Base-by-base conservation (phyloP, 64 coral and sea anemone species). In the Astreopora myriophthalma region DNA sequence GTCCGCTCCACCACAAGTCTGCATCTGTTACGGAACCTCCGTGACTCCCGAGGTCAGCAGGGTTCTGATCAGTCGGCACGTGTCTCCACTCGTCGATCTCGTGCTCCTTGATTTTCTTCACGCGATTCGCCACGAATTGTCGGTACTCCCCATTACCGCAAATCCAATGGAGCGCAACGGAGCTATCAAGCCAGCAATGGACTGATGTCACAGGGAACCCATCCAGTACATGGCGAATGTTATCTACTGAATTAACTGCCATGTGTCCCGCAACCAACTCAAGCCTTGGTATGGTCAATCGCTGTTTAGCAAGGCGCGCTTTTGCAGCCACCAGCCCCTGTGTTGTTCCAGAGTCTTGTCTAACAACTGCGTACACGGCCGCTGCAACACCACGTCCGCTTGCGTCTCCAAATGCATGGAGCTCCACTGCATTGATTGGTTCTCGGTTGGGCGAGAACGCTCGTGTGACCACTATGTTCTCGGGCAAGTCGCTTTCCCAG, bases 161-260 rank as follows among this genome's bases (percentile, higher is more conserved):
- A 60, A 92, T 84, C 89, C 89, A 92, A 29, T 92, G 79, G 1
- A 92, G 49, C 31, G 89, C 89, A 0, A 92, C 89, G 13, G 42
- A 69, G 14, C 78, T 92, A 55, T 92, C 80, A 19, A 85, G 69
- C 80, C 90, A 85, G 35, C 90, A 86, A 10, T 85, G 48, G 1
- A 57, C 52, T 16, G 74, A 36, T 23, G 49, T 32, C 3, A 92
- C 42, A 39, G 80, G 90, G 28, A 86, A 92, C 8, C 75, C 73
- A 6, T 39, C 22, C 33, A 69, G 74, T 8, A 73, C 49, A 10
- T 3, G 10, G 7, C 87, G 74, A 24, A 90, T 70, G 49, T 69
- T 80, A 64, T 25, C 17, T 23, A 61, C 74, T 25, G 51, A 19
- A 42, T 89, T 78, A 6, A 37, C 74, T 0, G 49, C 87, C 87